Conservation (phyloP, 2,797 vertebrate genomes). For the Chelon auratus region DNA sequence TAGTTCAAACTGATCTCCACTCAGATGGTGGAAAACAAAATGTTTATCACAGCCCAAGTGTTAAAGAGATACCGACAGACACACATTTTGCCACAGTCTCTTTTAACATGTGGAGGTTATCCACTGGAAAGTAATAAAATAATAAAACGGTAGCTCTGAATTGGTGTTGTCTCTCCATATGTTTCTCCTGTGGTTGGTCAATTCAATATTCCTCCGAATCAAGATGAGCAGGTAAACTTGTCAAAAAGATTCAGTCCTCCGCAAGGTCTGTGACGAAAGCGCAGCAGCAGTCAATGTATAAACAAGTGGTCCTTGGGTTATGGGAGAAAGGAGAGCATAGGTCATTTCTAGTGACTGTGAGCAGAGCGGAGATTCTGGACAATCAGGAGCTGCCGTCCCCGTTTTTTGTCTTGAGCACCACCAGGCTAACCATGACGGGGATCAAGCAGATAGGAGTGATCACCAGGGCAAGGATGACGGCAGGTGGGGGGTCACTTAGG, state of each 20-base stretch:
- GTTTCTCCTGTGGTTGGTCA: conserved; percentile 1
- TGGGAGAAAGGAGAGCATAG: background rate
- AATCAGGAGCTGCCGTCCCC: conserved; percentile 82
- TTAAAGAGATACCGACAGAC: conserved; percentile 30
- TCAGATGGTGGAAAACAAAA: conserved; percentile 24
- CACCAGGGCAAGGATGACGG: conserved; percentile 75
- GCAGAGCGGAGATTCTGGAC: conserved; percentile 4
- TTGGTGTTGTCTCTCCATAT: background rate
- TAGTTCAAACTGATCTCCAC: conserved; percentile 20
- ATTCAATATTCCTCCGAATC: conserved; percentile 6
- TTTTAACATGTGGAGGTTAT: background rate
- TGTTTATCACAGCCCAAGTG: conserved; percentile 32
- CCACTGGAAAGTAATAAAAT: conserved; percentile 2
- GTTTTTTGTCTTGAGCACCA: conserved; percentile 82
- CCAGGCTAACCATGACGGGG: conserved; percentile 81
- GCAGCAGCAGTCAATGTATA: conserved; percentile 1
- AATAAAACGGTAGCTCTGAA: conserved; percentile 13
- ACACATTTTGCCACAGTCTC: conserved; percentile 39
- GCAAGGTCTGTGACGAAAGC: conserved; percentile 14
- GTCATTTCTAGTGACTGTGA: background rate
- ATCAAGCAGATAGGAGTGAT: conserved; percentile 84
- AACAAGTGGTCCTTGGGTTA: conserved; percentile 18
- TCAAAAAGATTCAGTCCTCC: conserved; percentile 14
- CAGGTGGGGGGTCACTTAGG: conserved; percentile 64
- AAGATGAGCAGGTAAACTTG: conserved; percentile 1